Conservation (phyloP, 2,797 vertebrate species). For the Prionace glauca region DNA sequence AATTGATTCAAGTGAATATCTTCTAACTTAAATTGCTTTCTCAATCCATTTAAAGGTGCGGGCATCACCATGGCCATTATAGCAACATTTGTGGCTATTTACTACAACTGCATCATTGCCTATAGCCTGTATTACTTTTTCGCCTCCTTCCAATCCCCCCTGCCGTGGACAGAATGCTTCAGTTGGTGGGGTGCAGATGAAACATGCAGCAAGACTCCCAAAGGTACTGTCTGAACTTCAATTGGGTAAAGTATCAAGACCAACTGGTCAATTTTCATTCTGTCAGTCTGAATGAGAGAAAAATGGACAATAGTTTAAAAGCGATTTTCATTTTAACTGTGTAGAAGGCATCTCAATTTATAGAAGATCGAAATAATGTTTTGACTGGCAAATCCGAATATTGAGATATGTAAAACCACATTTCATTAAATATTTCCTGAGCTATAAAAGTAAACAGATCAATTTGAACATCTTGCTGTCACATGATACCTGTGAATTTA, state of each 20-base stretch:
- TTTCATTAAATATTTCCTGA: no score
- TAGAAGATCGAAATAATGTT: background rate
- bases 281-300: background rate
- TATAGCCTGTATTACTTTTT: constrained; percentile 92
- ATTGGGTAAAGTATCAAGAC: background rate
- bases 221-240: background rate
- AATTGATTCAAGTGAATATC: background rate
- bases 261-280: background rate
- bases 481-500: no score
- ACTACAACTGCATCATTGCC: constrained; percentile 87
- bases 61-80: constrained; percentile 79
- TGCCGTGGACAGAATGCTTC: constrained; percentile 76
- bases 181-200: constrained; percentile 55
- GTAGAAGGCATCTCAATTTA: background rate
- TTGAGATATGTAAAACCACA: no score
- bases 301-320: background rate
- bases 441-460: no score
- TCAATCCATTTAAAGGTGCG: constrained; percentile 63
- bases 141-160: constrained; percentile 78
- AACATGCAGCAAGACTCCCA: constrained; percentile 62
- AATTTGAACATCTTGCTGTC: no score
- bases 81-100: constrained; percentile 70
- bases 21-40: background rate
- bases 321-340: background rate
- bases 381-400: no score